Evolutionary conservation across 1,140 invertebrate genomes (phyloP), one percentile per base, ranked within the genome.

Genomic region (Leptinotarsa defecta): DNA sequence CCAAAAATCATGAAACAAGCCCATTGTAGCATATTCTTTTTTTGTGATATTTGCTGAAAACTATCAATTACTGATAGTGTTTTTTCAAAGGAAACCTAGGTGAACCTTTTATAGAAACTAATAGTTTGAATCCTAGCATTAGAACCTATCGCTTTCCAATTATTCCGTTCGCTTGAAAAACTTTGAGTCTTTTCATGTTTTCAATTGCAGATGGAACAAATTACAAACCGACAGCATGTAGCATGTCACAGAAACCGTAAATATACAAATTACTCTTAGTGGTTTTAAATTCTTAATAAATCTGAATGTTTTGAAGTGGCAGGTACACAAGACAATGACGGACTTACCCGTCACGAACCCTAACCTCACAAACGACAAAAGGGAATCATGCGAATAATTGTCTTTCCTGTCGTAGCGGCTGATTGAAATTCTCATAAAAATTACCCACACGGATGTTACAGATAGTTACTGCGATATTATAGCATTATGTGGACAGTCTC

Each of bases 181-280:
- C 24, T 13, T 17, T 2, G 17, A 68, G 19, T n/a, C 63, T 34
- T 68, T 68, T 68, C 34, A 68, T 68, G 24, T 68, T 68, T 68
- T 68, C 67, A 68, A 68, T 68, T 68, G 67, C 34, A 68, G 34
- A 27, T 20, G 34, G 34, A 68, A 48, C 24, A 48, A 57, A 57
- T 57, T 57, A 27, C 67, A 68, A 68, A 19, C n/a, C 24, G 24
- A 43, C 43, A 68, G 43, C 67, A 48, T 68, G 17, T 68, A 68
- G 67, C 67, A 68, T 68, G 67, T 68, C 67, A 48, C 67, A 48
- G 43, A 43, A 68, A 15, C 24, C n/a, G 67, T 68, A 68, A 68
- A 68, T 68, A 68, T 48, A 68, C 67, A 19, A 68, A 68, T 68
- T 68, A 68, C 17, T 68, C 67, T 68, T 68, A 68, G 34, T 43